Percentiles rank a stretch among this genome's conserved stretches.
phyloP scores from a whole-genome alignment of 2,888 invertebrate species.

The Dasysyrphus tricinctus region DNA sequence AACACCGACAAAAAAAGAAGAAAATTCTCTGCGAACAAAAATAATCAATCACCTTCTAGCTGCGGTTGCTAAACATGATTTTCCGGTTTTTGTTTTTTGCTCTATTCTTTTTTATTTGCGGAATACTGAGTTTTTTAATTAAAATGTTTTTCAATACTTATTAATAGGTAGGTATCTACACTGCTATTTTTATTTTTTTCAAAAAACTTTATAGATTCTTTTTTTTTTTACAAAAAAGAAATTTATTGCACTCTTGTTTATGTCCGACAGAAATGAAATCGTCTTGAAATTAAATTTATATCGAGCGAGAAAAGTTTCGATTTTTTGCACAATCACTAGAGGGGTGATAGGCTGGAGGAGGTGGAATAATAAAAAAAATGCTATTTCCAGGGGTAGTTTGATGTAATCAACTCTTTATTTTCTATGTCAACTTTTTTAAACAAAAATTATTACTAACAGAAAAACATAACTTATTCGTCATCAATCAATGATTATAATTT shows the following conservation, averaged over 20 bases:
- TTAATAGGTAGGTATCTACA: background rate
- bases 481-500: background rate
- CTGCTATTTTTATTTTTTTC: background rate
- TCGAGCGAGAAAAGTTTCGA: constrained; percentile 54
- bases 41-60: constrained; percentile 56
- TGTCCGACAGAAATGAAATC: background rate
- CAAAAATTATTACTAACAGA: background rate
- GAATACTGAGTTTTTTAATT: background rate
- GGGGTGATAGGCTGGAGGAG: background rate
- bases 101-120: background rate
- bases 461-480: background rate
- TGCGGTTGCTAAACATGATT: constrained; percentile 50
- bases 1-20: background rate
- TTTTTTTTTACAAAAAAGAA: background rate
- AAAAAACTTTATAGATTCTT: background rate
- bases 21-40: constrained; percentile 27
- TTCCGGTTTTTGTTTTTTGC: constrained; percentile 47
- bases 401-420: background rate
- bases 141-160: constrained; percentile 4
- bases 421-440: background rate
- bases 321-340: constrained; percentile 38
- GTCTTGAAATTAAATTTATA: constrained; percentile 29
- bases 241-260: constrained; percentile 21
- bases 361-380: background rate
- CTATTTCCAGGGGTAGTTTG: constrained; percentile 37